phyloP scores from a whole-genome alignment of 2,113 vertebrate species.

The Paracanthobrama guichenoti region DNA sequence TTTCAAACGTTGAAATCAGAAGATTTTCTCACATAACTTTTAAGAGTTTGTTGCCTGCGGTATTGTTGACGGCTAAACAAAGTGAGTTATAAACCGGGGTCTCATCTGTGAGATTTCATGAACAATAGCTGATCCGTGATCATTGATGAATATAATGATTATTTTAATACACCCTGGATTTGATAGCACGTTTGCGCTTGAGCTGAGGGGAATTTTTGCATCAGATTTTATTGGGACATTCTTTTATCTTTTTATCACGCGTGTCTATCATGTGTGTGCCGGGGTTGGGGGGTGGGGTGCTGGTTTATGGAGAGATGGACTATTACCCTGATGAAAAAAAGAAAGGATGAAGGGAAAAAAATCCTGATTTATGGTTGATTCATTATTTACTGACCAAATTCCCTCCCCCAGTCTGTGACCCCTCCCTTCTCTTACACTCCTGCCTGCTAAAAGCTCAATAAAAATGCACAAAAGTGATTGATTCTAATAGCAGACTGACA shows the following conservation, averaged over 20 bases:
- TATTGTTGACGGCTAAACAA: constrained; percentile 8
- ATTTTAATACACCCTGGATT: constrained; percentile 15
- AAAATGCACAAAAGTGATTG: constrained; percentile 80
- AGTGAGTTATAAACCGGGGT: neutral
- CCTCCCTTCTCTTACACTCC: constrained; percentile 57
- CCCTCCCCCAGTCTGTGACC: constrained; percentile 38
- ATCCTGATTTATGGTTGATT: constrained; percentile 76
- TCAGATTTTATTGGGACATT: constrained; percentile 43
- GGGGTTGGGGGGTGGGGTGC: constrained; percentile 33
- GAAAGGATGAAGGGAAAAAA: constrained; percentile 29
- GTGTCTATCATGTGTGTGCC: constrained; percentile 49
- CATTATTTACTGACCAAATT: constrained; percentile 76
- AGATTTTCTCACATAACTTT: neutral
- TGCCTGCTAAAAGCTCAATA: constrained; percentile 70
- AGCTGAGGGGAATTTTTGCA: constrained; percentile 27
- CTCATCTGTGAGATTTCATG: neutral
- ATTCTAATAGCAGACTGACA: constrained; percentile 76
- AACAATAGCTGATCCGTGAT: constrained; percentile 1
- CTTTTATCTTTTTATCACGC: constrained; percentile 50
- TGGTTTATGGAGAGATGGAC: constrained; percentile 39
- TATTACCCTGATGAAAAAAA: constrained; percentile 61
- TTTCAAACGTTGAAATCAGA: neutral
- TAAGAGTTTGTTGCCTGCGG: neutral
- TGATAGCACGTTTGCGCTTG: constrained; percentile 37
- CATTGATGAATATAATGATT: constrained; percentile 46